phyloP scores from a whole-genome alignment of 2,888 invertebrate species.

The Caenorhabditis virilis region DNA sequence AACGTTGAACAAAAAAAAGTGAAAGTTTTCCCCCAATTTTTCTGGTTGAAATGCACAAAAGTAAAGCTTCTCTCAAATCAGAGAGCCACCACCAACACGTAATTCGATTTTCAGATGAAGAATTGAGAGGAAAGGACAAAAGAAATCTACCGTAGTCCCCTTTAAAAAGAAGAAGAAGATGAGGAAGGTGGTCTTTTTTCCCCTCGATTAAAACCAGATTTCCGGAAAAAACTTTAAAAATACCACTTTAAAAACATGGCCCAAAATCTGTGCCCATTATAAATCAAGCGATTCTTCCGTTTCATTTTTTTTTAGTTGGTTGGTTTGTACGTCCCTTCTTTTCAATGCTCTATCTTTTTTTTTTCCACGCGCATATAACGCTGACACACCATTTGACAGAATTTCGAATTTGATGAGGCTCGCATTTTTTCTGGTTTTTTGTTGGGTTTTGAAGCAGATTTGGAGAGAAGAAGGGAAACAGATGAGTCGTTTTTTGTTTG shows the following conservation, averaged over 20 bases:
- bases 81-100: too few relatives aligned
- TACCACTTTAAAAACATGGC: not conserved
- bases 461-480: not conserved
- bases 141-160: not conserved
- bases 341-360: not conserved
- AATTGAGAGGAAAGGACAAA: not conserved
- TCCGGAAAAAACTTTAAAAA: not conserved
- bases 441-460: too few relatives aligned
- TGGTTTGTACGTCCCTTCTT: not conserved
- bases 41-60: too few relatives aligned
- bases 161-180: not conserved
- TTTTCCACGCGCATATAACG: too few relatives aligned
- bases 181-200: not conserved
- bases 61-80: too few relatives aligned
- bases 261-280: slow-evolving; percentile 17
- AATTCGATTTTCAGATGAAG: too few relatives aligned
- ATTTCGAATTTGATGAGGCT: slow-evolving; percentile 21
- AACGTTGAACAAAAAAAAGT: too few relatives aligned
- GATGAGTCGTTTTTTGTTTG: not conserved
- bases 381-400: slow-evolving; percentile 6
- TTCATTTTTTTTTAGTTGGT: slow-evolving; percentile 8
- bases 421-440: not conserved
- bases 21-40: too few relatives aligned
- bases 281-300: slow-evolving; percentile 24
- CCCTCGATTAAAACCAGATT: not conserved